These are phyloP conservation scores for Epinephelus awoara DNA, from an alignment of 2,797 vertebrate species.

Conservation along the genomic window DNA sequence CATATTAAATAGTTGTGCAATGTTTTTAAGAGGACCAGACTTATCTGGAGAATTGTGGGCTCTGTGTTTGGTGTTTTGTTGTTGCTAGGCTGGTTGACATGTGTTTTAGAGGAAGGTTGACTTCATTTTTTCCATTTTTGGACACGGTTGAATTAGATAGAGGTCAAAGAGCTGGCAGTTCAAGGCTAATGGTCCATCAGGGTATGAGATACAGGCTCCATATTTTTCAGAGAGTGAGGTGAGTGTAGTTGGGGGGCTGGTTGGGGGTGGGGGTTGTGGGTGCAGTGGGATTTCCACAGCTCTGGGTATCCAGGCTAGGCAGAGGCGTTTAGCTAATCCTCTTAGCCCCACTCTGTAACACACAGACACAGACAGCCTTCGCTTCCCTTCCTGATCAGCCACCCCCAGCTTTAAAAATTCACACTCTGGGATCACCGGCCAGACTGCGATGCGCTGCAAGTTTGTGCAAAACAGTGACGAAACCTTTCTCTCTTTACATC, in stretches of 20 bases:
- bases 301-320: constrained; percentile 80
- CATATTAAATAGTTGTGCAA: constrained; percentile 25
- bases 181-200: constrained; percentile 52
- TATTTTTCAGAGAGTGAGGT: constrained; percentile 59
- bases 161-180: constrained; percentile 50
- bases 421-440: constrained; percentile 58
- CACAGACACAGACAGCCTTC: constrained; percentile 79
- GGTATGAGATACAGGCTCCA: constrained; percentile 30
- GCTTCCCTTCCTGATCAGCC: constrained; percentile 73
- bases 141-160: constrained; percentile 39
- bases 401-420: constrained; percentile 63
- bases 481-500: constrained; percentile 24
- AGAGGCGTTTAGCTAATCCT: constrained; percentile 86
- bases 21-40: constrained; percentile 3
- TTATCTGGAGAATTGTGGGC: constrained; percentile 21
- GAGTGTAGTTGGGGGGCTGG: constrained; percentile 35
- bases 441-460: constrained; percentile 33
- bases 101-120: constrained; percentile 31
- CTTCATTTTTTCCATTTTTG: constrained; percentile 56
- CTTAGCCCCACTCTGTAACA: constrained; percentile 85
- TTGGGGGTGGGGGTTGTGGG: constrained; percentile 66
- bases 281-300: constrained; percentile 81
- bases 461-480: constrained; percentile 29
- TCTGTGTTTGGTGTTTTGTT: constrained; percentile 47
- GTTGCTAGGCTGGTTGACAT: constrained; percentile 42